phyloP scores from a whole-genome alignment of 2,888 invertebrate genomes.

The Dryocosmus kuriphilus region DNA sequence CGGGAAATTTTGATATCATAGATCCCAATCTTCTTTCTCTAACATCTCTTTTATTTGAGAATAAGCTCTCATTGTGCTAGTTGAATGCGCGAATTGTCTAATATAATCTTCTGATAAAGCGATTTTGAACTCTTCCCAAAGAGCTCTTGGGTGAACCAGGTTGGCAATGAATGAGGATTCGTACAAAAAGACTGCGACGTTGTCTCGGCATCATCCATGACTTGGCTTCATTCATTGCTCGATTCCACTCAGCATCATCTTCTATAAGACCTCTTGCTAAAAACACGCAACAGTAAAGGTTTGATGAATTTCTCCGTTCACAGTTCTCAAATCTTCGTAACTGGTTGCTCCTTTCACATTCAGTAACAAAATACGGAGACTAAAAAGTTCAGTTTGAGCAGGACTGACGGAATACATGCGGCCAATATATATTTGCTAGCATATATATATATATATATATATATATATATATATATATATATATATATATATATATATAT shows the following conservation, averaged over 20 bases:
- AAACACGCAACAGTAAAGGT: conserved; percentile 51
- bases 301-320: conserved; percentile 55
- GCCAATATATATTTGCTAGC: conserved; percentile 53
- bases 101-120: conserved; percentile 55
- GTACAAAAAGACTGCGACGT: conserved; percentile 65
- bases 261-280: conserved; percentile 45
- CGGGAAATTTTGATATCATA: too few species aligned
- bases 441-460: too few species aligned
- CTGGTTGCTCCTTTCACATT: conserved; percentile 59
- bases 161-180: conserved; percentile 57
- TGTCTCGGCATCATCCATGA: conserved; percentile 57
- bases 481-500: too few species aligned
- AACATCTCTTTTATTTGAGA: too few species aligned
- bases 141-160: conserved; percentile 50
- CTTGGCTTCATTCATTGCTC: conserved; percentile 45
- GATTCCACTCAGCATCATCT: conserved; percentile 46
- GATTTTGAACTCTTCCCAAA: conserved; percentile 56
- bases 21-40: too few species aligned
- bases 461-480: too few species aligned
- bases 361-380: conserved; percentile 62
- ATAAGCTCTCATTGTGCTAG: too few species aligned
- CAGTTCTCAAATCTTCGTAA: conserved; percentile 61
- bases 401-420: conserved; percentile 59
- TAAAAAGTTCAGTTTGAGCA: conserved; percentile 60
- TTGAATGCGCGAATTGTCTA: too few species aligned